A percentile compares a stretch with the other conserved stretches of the same genome.
Conservation (phyloP, 2,888 invertebrate species). For the Heliconius cydno region DNA sequence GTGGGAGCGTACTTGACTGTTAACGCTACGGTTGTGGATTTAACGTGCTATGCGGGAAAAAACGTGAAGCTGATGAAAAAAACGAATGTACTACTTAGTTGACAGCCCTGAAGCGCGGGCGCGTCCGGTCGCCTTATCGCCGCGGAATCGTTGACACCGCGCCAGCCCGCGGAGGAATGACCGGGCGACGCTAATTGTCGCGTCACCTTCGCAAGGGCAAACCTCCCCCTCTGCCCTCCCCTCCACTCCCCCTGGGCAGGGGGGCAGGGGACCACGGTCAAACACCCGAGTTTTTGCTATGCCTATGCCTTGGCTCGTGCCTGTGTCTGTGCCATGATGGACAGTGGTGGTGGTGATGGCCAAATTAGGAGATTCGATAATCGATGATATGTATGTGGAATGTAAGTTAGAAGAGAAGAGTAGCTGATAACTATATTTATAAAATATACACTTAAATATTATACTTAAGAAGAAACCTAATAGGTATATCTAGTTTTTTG, state of each 20-base stretch:
- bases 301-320: constrained; percentile 24
- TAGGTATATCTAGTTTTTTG: neutral
- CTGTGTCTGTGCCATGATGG: constrained; percentile 37
- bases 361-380: constrained; percentile 31
- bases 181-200: constrained; percentile 80
- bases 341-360: neutral
- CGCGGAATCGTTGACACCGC: constrained; percentile 81
- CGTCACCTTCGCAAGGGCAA: constrained; percentile 70
- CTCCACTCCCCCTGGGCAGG: constrained; percentile 26
- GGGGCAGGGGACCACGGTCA: constrained; percentile 48
- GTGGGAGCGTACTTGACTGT: too few relatives aligned
- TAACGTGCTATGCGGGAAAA: neutral
- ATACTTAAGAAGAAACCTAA: neutral
- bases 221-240: constrained; percentile 48
- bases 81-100: neutral
- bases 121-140: constrained; percentile 62
- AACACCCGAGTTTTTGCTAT: constrained; percentile 48
- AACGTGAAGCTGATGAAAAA: neutral
- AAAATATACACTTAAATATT: too few relatives aligned
- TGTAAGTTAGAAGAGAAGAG: neutral
- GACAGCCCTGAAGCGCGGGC: constrained; percentile 57
- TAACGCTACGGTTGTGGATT: too few relatives aligned
- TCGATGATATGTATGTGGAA: neutral
- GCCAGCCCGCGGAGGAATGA: constrained; percentile 79
- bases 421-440: neutral